These are phyloP conservation scores for Labeo catla DNA, from an alignment of 2,113 vertebrate genomes.

Conservation along the genomic window DNA sequence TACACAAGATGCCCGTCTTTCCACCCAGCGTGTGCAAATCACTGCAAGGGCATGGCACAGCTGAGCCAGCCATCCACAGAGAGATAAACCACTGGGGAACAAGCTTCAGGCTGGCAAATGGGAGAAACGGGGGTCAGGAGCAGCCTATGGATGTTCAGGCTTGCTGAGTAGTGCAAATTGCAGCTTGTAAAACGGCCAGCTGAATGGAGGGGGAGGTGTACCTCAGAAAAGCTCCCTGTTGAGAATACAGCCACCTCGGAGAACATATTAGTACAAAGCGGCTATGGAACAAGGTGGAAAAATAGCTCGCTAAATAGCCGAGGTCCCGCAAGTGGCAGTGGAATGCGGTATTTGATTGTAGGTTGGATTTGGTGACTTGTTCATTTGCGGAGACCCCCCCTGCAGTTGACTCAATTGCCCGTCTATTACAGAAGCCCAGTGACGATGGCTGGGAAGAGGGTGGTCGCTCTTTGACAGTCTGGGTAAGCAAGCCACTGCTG, in stretches of 20 bases:
- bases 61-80: conserved; percentile 46
- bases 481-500: conserved; percentile 17
- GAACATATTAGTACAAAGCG: conserved; percentile 32
- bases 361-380: conserved; percentile 52
- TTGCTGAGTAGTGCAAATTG: conserved; percentile 48
- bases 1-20: conserved; percentile 13
- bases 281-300: neutral
- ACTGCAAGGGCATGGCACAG: conserved; percentile 49
- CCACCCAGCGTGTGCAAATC: conserved; percentile 36
- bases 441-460: conserved; percentile 51
- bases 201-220: conserved; percentile 35
- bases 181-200: conserved; percentile 44
- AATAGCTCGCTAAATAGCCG: conserved; percentile 23
- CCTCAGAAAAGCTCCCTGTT: conserved; percentile 14
- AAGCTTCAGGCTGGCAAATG: conserved; percentile 20
- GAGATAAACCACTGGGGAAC: conserved; percentile 44
- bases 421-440: conserved; percentile 69
- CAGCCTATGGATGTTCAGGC: conserved; percentile 42
- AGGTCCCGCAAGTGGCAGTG: neutral
- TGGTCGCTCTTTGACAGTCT: conserved; percentile 62
- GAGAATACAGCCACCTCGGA: conserved; percentile 14
- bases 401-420: conserved; percentile 62
- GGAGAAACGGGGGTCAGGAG: conserved; percentile 44
- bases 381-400: conserved; percentile 50
- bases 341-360: conserved; percentile 3